Conservation (phyloP, 2,888 invertebrate species). For the Prosapia bicincta region DNA sequence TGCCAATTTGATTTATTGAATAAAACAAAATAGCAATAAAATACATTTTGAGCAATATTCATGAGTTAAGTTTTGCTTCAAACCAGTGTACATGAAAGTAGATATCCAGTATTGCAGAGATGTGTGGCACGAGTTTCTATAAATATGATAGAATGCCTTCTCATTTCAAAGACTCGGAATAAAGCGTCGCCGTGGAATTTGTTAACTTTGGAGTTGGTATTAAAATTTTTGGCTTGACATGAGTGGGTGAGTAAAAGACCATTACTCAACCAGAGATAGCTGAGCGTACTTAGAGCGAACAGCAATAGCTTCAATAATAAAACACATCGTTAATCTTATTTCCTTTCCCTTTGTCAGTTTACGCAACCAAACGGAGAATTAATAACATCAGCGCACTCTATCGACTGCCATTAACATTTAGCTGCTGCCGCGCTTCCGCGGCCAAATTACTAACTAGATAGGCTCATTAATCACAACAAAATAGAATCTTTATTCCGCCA, state of each 20-base stretch:
- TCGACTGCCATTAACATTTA: neutral
- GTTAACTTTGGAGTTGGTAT: neutral
- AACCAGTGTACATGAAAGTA: too few species aligned
- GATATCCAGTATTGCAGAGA: too few species aligned
- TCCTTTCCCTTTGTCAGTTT: constrained; percentile 4
- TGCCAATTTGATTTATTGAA: too few species aligned
- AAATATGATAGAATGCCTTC: neutral
- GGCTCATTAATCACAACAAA: neutral
- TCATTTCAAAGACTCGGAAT: neutral
- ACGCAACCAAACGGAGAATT: neutral
- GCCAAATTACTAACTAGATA: neutral
- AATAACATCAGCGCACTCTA: constrained; percentile 2
- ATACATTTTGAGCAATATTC: too few species aligned
- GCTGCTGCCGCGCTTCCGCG: neutral
- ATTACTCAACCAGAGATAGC: neutral
- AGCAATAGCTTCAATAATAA: constrained; percentile 18
- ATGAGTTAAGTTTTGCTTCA: too few species aligned
- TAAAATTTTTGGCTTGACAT: constrained; percentile 2
- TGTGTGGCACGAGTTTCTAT: too few species aligned
- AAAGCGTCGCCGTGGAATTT: neutral
- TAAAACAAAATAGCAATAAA: too few species aligned
- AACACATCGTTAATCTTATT: constrained; percentile 28
- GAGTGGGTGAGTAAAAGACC: neutral
- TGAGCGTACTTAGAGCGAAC: neutral
- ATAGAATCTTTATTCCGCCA: neutral